A percentile compares a stretch with the other conserved stretches of the same genome.
Conservation (phyloP, 2,888 invertebrate species). For the Perithous albicinctus region DNA sequence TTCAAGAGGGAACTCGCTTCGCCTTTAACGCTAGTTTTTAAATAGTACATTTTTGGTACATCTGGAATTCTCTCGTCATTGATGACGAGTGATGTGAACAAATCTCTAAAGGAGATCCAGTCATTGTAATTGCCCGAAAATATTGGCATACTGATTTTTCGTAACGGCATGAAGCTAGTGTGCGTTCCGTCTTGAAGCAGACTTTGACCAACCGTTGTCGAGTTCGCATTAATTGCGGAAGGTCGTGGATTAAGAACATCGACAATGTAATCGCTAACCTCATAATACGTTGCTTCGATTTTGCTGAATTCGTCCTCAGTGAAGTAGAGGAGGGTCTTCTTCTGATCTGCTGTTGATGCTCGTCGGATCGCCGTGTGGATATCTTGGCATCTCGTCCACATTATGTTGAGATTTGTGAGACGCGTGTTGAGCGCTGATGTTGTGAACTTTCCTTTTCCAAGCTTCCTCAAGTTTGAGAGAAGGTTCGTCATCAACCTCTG, state of each 20-base stretch:
- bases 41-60: constrained; percentile 32
- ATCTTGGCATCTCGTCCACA: constrained; percentile 6
- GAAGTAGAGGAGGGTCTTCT: constrained; percentile 2
- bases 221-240: not conserved
- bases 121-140: constrained; percentile 54
- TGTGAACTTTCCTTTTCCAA: constrained; percentile 18
- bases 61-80: constrained; percentile 11
- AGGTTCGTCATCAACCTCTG: constrained; percentile 13
- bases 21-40: constrained; percentile 33
- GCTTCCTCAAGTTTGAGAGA: constrained; percentile 9
- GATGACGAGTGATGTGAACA: constrained; percentile 43
- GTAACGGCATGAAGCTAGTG: not conserved
- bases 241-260: constrained; percentile 20
- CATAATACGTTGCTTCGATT: constrained; percentile 22
- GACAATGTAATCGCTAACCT: constrained; percentile 34
- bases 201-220: not conserved
- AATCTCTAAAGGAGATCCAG: constrained; percentile 58
- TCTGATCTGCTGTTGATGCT: constrained; percentile 11
- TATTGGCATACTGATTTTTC: constrained; percentile 18
- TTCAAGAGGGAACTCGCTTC: constrained; percentile 49
- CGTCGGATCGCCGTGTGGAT: not conserved
- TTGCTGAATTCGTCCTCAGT: not conserved
- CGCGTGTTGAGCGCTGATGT: constrained; percentile 27
- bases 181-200: constrained; percentile 16
- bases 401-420: constrained; percentile 24